A percentile compares a stretch with the other conserved stretches of the same genome.
phyloP scores from a whole-genome alignment of 2,888 invertebrate genomes.

The Trichogramma dendrolimi region DNA sequence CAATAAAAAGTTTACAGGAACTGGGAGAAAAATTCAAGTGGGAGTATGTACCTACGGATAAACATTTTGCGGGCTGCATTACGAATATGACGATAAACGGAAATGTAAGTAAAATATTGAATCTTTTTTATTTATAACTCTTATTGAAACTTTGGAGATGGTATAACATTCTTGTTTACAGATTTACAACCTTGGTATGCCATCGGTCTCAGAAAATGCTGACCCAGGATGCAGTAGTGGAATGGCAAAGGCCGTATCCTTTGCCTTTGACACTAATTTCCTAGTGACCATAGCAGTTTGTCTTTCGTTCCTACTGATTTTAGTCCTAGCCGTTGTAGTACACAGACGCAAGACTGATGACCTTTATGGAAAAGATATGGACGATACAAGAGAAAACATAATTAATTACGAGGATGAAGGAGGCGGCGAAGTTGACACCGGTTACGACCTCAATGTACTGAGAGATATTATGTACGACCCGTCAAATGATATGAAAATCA shows the following conservation, averaged over 20 bases:
- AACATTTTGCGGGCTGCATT: slow-evolving; percentile 83
- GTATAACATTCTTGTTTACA: slow-evolving; percentile 45
- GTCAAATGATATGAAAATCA: slow-evolving; percentile 56
- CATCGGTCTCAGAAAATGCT: slow-evolving; percentile 68
- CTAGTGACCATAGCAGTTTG: slow-evolving; percentile 87
- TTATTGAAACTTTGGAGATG: neutral
- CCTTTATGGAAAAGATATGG: slow-evolving; percentile 84
- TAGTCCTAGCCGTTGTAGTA: slow-evolving; percentile 87
- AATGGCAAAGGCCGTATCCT: slow-evolving; percentile 72
- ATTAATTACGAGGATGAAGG: slow-evolving; percentile 98
- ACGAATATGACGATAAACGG: slow-evolving; percentile 84
- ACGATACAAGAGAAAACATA: slow-evolving; percentile 95
- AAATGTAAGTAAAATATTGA: slow-evolving; percentile 49
- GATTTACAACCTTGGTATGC: slow-evolving; percentile 84
- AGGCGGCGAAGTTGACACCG: slow-evolving; percentile 95
- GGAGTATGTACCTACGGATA: slow-evolving; percentile 65
- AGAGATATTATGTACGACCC: slow-evolving; percentile 61
- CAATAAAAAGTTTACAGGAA: slow-evolving; percentile 62
- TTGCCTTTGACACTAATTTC: slow-evolving; percentile 81
- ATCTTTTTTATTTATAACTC: neutral
- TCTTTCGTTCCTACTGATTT: slow-evolving; percentile 74
- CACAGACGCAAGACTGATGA: slow-evolving; percentile 81
- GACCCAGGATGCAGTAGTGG: slow-evolving; percentile 72
- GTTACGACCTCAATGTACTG: slow-evolving; percentile 82
- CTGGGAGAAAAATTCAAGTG: slow-evolving; percentile 65